phyloP scores from a whole-genome alignment of 2,113 vertebrate species.

The Strix aluco region DNA sequence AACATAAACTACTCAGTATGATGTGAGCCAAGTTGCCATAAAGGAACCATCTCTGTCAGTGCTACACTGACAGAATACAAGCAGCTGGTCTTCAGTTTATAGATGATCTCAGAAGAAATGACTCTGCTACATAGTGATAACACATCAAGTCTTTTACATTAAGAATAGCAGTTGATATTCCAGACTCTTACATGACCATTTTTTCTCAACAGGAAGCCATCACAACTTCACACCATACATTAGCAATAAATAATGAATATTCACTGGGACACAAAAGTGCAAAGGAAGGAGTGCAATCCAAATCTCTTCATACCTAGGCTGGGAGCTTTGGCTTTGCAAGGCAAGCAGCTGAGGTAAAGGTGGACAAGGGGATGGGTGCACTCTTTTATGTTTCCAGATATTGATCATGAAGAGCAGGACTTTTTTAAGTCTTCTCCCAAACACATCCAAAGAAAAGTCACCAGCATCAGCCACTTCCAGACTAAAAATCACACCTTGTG shows the following conservation, averaged over 20 bases:
- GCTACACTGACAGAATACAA: neutral
- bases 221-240: neutral
- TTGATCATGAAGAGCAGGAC: neutral
- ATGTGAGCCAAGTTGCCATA: neutral
- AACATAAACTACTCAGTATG: neutral
- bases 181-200: neutral
- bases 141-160: neutral
- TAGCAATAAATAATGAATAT: neutral
- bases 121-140: neutral
- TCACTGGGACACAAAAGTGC: neutral
- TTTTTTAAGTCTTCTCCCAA: neutral
- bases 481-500: neutral
- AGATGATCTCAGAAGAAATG: neutral
- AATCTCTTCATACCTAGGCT: neutral
- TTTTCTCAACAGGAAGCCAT: neutral
- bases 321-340: neutral
- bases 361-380: accelerated
- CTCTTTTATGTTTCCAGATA: neutral
- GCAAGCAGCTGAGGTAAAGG: neutral
- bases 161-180: neutral
- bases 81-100: neutral
- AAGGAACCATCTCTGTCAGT: neutral
- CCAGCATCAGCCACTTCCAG: neutral
- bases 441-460: neutral
- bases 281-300: neutral